A percentile compares a stretch with the other conserved stretches of the same genome.
phyloP scores from a whole-genome alignment of 2,113 vertebrate species.

The Bambusicola thoracicus region DNA sequence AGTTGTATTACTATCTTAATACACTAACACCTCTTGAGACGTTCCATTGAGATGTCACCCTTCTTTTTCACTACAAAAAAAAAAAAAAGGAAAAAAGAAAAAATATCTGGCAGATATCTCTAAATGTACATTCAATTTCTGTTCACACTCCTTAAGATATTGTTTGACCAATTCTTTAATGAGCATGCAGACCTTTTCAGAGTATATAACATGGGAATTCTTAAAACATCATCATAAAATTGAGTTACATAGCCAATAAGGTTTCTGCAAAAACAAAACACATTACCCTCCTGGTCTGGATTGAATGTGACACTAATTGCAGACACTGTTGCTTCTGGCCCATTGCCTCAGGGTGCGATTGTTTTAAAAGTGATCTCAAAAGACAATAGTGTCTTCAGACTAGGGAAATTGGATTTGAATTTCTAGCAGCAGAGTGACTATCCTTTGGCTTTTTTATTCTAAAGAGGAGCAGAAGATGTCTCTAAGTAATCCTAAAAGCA shows the following conservation, averaged over 20 bases:
- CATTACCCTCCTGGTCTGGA: not conserved
- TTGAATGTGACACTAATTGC: conserved; percentile 28
- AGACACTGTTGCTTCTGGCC: not conserved
- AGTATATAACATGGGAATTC: conserved; percentile 27
- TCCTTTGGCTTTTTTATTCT: conserved; percentile 26
- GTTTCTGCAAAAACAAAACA: not conserved
- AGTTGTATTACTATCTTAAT: not conserved
- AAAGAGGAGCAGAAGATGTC: not conserved
- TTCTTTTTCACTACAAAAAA: not conserved
- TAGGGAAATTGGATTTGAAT: conserved; percentile 28
- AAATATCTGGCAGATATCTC: not conserved
- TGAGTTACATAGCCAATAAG: not conserved
- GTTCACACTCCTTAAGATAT: not conserved
- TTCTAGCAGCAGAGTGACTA: conserved; percentile 26
- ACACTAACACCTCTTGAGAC: not conserved
- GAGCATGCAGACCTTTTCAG: conserved; percentile 10
- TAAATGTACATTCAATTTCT: not conserved
- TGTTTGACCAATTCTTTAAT: not conserved
- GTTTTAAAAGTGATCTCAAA: conserved; percentile 50
- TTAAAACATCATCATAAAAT: conserved; percentile 14
- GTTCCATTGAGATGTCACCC: not conserved
- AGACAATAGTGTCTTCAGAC: conserved; percentile 24
- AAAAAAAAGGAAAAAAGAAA: not conserved
- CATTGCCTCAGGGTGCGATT: conserved; percentile 39
- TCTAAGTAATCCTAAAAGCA: conserved; percentile 52